phyloP scores from a whole-genome alignment of 2,113 vertebrate genomes.

The Nothobranchius furzeri region DNA sequence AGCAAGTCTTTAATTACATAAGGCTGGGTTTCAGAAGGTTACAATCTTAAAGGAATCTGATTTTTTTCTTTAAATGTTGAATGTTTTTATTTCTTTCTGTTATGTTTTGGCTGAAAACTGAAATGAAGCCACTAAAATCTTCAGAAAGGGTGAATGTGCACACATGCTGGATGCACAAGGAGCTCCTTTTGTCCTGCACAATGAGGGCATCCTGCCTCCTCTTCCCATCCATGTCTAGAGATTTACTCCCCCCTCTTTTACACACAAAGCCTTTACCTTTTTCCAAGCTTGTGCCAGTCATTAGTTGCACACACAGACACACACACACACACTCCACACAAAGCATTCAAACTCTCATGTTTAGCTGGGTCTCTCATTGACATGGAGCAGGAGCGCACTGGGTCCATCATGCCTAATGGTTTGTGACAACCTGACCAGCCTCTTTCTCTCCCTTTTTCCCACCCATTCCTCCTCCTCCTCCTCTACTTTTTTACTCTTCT shows the following conservation, averaged over 20 bases:
- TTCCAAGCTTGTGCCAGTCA: constrained; percentile 21
- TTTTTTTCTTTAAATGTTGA: not conserved
- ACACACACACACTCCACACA: constrained; percentile 17
- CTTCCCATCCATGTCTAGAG: constrained; percentile 50
- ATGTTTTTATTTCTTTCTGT: not conserved
- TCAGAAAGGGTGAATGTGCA: constrained; percentile 1
- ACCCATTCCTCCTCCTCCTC: constrained; percentile 20
- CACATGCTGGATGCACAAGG: constrained; percentile 26
- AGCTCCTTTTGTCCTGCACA: constrained; percentile 68
- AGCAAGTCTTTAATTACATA: no score
- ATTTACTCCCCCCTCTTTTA: not conserved
- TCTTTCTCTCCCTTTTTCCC: constrained; percentile 30
- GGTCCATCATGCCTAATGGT: constrained; percentile 72
- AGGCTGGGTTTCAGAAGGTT: no score
- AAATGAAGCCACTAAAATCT: not conserved
- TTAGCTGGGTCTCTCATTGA: constrained; percentile 63
- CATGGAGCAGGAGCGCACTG: constrained; percentile 64
- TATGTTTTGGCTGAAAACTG: constrained; percentile 10
- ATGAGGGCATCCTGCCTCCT: constrained; percentile 67
- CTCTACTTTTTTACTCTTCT: constrained; percentile 2
- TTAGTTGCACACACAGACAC: constrained; percentile 1
- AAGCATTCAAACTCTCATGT: constrained; percentile 28
- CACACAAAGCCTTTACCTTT: constrained; percentile 27
- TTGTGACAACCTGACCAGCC: constrained; percentile 75
- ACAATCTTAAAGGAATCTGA: no score